Conservation (phyloP, 2,113 vertebrate species). For the Callipepla californica region DNA sequence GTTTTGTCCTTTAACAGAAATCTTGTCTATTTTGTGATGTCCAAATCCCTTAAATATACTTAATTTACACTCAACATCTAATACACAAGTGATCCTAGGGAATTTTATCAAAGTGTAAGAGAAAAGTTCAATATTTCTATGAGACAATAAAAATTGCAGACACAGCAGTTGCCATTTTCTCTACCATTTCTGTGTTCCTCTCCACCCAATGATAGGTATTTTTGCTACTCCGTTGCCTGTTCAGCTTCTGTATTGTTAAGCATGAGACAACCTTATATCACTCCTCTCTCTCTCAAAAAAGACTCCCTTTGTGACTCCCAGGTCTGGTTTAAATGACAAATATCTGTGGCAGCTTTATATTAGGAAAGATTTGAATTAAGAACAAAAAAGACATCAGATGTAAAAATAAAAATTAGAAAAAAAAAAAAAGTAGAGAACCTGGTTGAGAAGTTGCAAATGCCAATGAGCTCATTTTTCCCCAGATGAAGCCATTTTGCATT, state of each 20-base stretch:
- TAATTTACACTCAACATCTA: neutral
- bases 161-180: neutral
- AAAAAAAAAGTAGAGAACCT: no score
- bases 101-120: neutral
- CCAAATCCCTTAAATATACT: neutral
- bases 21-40: neutral
- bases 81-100: neutral
- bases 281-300: neutral
- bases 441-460: no score
- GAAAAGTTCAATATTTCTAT: neutral
- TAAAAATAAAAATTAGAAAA: neutral
- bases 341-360: neutral
- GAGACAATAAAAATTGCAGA: conserved; percentile 22
- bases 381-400: neutral
- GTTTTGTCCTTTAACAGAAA: neutral
- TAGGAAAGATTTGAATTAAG: neutral
- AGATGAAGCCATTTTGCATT: neutral
- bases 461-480: neutral
- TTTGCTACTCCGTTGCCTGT: neutral
- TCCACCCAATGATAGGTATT: neutral
- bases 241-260: no score
- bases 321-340: neutral
- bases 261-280: no score
- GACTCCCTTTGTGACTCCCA: neutral
- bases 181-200: neutral